These are phyloP conservation scores for Rhynchotus rufescens DNA, from an alignment of 2,797 vertebrate species.

Conservation along the genomic window DNA sequence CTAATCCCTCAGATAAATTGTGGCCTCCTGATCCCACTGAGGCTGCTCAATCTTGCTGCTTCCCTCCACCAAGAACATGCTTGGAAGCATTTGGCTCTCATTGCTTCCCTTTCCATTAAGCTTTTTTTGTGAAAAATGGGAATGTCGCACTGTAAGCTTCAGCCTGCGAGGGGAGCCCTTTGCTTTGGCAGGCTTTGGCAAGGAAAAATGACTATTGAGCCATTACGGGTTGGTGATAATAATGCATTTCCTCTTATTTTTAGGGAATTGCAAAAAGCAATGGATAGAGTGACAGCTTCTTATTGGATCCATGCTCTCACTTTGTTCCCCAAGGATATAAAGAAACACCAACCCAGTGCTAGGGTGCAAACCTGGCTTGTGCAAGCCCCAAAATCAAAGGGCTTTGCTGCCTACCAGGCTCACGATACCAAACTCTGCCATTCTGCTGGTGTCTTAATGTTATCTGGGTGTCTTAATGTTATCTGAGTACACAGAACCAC, in stretches of 20 bases:
- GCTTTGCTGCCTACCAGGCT: not conserved
- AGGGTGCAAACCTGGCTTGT: not conserved
- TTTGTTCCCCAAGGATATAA: accelerated
- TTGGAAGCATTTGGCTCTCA: conserved; percentile 28
- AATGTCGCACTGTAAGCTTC: not conserved
- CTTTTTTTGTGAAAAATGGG: not conserved
- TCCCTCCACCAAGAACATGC: not conserved
- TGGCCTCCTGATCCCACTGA: not conserved
- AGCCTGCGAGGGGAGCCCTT: not conserved
- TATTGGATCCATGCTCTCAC: not conserved
- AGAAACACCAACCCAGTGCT: not conserved
- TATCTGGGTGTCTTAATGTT: not conserved
- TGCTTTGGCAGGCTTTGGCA: not conserved
- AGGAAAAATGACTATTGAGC: not conserved
- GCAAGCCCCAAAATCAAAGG: accelerated
- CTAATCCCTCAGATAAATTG: conserved; percentile 68
- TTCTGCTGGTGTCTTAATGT: not conserved
- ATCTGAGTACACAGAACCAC: not conserved
- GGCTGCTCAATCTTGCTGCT: conserved; percentile 19
- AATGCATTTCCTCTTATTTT: not conserved
- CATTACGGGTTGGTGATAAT: accelerated
- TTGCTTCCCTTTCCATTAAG: not conserved
- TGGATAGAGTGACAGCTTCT: not conserved
- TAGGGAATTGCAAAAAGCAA: not conserved
- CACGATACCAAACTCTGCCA: accelerated